Evolutionary conservation across 1,140 invertebrate genomes (phyloP), one percentile per base, ranked within the genome.

Genomic region (Zeugodacus cucurbitae): DNA sequence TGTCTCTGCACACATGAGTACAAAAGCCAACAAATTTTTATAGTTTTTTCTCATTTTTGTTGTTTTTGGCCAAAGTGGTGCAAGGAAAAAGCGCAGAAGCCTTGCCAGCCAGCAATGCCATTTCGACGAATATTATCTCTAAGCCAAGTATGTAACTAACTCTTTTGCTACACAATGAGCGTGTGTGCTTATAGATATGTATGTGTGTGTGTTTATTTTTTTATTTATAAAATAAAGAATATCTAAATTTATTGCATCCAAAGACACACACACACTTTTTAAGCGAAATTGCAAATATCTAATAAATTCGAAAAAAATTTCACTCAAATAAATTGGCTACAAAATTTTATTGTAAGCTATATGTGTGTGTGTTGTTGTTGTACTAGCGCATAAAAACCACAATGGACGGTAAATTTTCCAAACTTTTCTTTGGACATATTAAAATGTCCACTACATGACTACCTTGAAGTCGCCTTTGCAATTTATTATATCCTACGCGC

Each of bases 401-500:
- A 48, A 82, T 17, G 44, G 22, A n/a, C 67, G 22, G 67, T 48
- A 22, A 82, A 82, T 48, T 48, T 82, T 44, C 37, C 10, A n/a
- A 82, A 82, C 41, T 82, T 48, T 82, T 48, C 74, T 82, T 70
- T 10, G 41, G 22, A 54, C 44, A 54, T 54, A 54, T 48, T 82
- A 82, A 82, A 37, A 74, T 82, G 41, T 48, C 74, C 48, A 54
- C 44, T 48, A 48, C 74, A 48, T n/a, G n/a, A n/a, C 41, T 82
- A 48, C 41, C 74, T 48, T 48, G 74, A 44, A 82, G 74, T 82
- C 74, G 26, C 74, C 41, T 82, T 82, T 11, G 74, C 74, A 82
- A 82, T 82, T 82, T 82, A 82, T 82, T 48, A 34, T 48, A 82
- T 74, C 67, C 67, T 74, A 32, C 37, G 34, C 67, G 67, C 67